phyloP scores from a whole-genome alignment of 2,113 vertebrate genomes.

The Coturnix japonica region DNA sequence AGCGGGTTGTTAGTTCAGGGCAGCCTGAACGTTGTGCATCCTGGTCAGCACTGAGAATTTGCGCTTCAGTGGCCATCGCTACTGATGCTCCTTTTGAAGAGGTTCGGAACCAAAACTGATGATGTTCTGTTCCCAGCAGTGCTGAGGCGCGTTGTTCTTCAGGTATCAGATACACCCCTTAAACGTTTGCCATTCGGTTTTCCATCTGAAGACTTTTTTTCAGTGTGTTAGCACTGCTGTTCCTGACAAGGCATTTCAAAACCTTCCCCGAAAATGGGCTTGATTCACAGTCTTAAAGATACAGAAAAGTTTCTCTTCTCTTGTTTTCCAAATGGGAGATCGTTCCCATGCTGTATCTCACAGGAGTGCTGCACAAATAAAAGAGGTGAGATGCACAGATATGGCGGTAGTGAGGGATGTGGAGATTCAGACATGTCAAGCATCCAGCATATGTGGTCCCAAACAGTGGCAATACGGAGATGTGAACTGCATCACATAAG shows the following conservation, averaged over 20 bases:
- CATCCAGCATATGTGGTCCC: not conserved
- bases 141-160: not conserved
- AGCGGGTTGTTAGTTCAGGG: not conserved
- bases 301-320: not conserved
- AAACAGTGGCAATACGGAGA: not conserved
- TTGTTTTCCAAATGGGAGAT: not conserved
- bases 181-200: not conserved
- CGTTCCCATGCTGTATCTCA: not conserved
- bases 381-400: not conserved
- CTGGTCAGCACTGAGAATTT: not conserved
- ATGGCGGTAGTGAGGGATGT: not conserved
- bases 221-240: not conserved
- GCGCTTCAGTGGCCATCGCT: not conserved
- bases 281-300: not conserved
- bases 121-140: not conserved
- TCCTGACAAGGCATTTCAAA: not conserved
- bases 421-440: not conserved
- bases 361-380: not conserved
- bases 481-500: not conserved
- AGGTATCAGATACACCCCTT: not conserved
- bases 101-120: not conserved
- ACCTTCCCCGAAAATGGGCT: not conserved
- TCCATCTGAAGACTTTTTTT: not conserved
- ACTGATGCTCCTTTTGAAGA: not conserved
- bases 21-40: not conserved